A percentile compares a stretch with the other conserved stretches of the same genome.
Evolutionary conservation across 2,797 vertebrate genomes (phyloP).

Genomic region (Stomatorhinus walkeri): DNA sequence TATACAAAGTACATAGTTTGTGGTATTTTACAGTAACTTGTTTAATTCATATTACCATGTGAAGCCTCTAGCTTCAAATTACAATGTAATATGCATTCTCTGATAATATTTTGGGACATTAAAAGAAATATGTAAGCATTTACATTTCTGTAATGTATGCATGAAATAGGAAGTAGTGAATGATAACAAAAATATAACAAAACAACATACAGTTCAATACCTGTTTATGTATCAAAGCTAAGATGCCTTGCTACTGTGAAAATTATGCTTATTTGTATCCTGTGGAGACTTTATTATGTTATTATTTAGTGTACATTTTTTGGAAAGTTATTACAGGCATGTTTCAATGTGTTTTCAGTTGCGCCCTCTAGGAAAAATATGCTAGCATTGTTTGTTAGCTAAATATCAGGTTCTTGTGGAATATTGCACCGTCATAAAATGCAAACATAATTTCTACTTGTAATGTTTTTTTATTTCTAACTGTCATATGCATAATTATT

Average conservation of each 20-base stretch:
- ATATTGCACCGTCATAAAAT: not conserved
- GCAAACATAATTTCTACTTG: not conserved
- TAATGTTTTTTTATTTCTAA: not conserved
- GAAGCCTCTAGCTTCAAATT: not conserved
- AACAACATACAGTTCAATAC: not conserved
- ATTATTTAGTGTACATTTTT: not conserved
- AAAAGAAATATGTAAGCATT: slow-evolving; percentile 2
- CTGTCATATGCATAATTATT: not conserved
- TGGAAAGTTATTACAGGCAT: not conserved
- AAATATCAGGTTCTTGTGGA: not conserved
- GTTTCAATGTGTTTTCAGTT: not conserved
- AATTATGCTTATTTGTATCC: not conserved
- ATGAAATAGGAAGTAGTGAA: not conserved
- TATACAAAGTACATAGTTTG: not conserved
- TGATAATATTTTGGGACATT: not conserved
- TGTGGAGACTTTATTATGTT: not conserved
- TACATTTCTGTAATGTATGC: not conserved
- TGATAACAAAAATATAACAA: not conserved
- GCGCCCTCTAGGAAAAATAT: not conserved
- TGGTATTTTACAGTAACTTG: not conserved
- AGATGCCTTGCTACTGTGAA: not conserved
- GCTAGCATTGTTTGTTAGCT: not conserved
- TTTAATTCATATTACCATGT: not conserved
- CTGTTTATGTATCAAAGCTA: not conserved
- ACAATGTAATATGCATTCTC: not conserved